Evolutionary conservation across 92 coral and sea anemone genomes (phyloP), one percentile per base, ranked within the genome.

Genomic region (Bergia puertoricense): DNA sequence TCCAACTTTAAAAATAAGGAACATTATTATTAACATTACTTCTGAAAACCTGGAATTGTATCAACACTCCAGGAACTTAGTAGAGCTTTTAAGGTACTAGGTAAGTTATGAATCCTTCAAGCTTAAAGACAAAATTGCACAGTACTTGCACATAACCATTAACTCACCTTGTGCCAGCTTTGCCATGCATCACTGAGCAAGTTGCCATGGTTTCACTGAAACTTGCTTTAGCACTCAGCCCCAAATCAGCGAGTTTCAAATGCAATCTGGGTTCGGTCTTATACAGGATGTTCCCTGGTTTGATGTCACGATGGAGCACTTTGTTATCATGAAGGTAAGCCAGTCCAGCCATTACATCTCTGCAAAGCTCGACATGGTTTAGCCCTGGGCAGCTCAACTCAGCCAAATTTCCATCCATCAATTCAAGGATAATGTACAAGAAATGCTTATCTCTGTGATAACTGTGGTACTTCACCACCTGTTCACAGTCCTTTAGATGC

Each of bases 271-370:
- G 85, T 30, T 80, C 20, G 6, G 56, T 80, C 36, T 50, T 38
- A 18, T 48, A 81, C 71, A 81, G 41, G 8, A 81, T 51, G 71
- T 81, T 81, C 8, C 85, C 85, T 54, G 85, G 85, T 30, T 81
- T 81, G 71, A 81, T 65, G 48, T 81, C 87, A 15, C 87, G 88
- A 43, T 84, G 88, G 65, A 84, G 77, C 56, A 84, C 75, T 39
- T 71, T 68, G 50, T 68, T 68, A 22, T 84, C 57, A 59, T 84
- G 88, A 36, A 84, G 68, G 78, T 62, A 84, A 39, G 43, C 42
- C 16, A 81, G 85, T 56, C 85, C 85, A 6, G 41, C 45, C n/a
- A 59, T 54, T 6, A 81, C 51, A 71, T 81, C 85, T 66, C 40
- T 38, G 66, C 45, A 39, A 22, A 68, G 74, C 36, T 68, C 37